A percentile compares a stretch with the other conserved stretches of the same genome.
These are phyloP conservation scores for Parauchenoglanis punctatus DNA, from an alignment of 2,797 vertebrate genomes.

Conservation along the genomic window DNA sequence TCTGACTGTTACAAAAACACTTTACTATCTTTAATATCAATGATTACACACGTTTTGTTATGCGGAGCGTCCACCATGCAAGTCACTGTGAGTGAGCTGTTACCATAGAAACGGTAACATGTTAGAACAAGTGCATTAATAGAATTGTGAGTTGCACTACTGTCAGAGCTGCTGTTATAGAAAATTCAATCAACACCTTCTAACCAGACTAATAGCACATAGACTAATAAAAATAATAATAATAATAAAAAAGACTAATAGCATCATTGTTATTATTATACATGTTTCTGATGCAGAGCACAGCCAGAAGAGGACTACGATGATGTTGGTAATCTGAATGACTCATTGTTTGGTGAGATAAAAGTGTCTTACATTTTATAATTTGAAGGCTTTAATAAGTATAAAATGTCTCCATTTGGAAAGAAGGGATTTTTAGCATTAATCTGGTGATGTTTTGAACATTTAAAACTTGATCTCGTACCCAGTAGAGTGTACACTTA, in stretches of 20 bases:
- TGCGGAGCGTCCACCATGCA: too few relatives aligned
- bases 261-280: background rate
- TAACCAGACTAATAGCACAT: too few relatives aligned
- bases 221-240: background rate
- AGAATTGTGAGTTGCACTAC: background rate
- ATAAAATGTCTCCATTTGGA: background rate
- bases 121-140: background rate
- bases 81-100: background rate
- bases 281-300: conserved; percentile 60
- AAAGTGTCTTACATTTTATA: background rate
- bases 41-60: background rate
- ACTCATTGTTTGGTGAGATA: conserved; percentile 9
- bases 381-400: background rate
- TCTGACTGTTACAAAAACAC: background rate
- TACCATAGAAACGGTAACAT: background rate
- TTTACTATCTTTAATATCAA: background rate
- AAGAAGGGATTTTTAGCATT: background rate
- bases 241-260: background rate
- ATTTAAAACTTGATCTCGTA: background rate
- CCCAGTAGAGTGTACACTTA: background rate
- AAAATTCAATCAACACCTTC: background rate
- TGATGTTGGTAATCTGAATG: conserved; percentile 65
- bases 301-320: conserved; percentile 73
- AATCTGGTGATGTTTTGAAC: background rate
- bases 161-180: background rate